Conservation (phyloP, 2,113 vertebrate genomes). For the Eublepharis macularius region DNA sequence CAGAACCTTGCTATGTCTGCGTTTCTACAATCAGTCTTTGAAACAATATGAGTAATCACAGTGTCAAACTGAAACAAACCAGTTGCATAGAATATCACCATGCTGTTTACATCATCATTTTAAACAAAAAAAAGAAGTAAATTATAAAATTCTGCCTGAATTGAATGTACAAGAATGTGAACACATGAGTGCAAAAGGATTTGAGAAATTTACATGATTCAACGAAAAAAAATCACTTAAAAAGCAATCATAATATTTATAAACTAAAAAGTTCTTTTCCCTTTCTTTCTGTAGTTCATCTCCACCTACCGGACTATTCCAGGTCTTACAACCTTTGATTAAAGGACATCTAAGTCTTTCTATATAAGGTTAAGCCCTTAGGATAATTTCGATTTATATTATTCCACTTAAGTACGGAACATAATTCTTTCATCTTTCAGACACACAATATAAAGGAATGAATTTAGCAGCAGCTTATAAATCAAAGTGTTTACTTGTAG, state of each 20-base stretch:
- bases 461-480: slow-evolving; percentile 81
- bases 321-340: slow-evolving; percentile 64
- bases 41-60: slow-evolving; percentile 82
- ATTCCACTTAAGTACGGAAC: slow-evolving; percentile 65
- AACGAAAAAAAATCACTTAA: slow-evolving; percentile 79
- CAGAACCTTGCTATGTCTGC: slow-evolving; percentile 82
- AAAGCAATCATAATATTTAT: slow-evolving; percentile 77
- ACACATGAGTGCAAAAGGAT: slow-evolving; percentile 97
- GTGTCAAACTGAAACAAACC: slow-evolving; percentile 86
- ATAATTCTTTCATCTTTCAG: slow-evolving; percentile 68
- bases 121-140: slow-evolving; percentile 76
- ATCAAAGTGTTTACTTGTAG: slow-evolving; percentile 73
- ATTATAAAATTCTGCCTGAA: slow-evolving; percentile 86
- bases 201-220: slow-evolving; percentile 84
- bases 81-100: slow-evolving; percentile 99
- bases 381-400: slow-evolving; percentile 66
- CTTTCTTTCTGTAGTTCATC: slow-evolving; percentile 64
- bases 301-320: slow-evolving; percentile 46
- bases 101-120: slow-evolving; percentile 82
- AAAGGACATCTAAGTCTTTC: slow-evolving; percentile 39
- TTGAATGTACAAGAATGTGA: slow-evolving; percentile 83
- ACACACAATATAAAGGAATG: slow-evolving; percentile 77
- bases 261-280: slow-evolving; percentile 53
- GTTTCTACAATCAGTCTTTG: slow-evolving; percentile 81
- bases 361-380: slow-evolving; percentile 75